Evolutionary conservation across 2,888 invertebrate species (phyloP).

Genomic region (Pyrgus malvae): DNA sequence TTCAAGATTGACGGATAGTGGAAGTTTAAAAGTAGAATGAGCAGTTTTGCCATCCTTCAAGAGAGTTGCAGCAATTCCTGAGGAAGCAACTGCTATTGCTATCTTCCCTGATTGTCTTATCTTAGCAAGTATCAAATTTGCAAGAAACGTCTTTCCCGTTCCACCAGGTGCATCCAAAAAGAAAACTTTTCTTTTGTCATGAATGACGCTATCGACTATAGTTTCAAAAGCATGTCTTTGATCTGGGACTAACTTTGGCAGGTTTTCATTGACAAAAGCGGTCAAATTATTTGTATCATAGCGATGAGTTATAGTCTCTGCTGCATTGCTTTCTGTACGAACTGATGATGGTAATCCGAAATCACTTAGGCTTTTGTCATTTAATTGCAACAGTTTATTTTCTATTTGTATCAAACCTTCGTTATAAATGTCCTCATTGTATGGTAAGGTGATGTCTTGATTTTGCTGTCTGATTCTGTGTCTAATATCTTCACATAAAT

Average conservation of each 20-base stretch:
- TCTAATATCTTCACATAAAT: slow-evolving; percentile 29
- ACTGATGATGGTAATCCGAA: slow-evolving; percentile 34
- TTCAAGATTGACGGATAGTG: slow-evolving; percentile 20
- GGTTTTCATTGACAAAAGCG: slow-evolving; percentile 24
- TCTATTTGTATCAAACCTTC: slow-evolving; percentile 27
- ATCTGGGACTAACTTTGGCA: slow-evolving; percentile 32
- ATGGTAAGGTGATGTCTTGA: slow-evolving; percentile 9
- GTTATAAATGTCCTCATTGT: slow-evolving; percentile 14
- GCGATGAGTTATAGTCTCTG: slow-evolving; percentile 25
- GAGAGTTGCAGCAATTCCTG: slow-evolving; percentile 8
- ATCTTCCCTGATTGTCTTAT: slow-evolving; percentile 26
- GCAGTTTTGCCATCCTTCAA: slow-evolving; percentile 3
- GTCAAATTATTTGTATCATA: slow-evolving; percentile 32
- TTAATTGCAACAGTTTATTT: slow-evolving; percentile 32
- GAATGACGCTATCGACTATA: slow-evolving; percentile 28
- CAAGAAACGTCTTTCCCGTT: slow-evolving; percentile 31
- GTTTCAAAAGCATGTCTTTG: slow-evolving; percentile 32
- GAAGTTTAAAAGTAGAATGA: slow-evolving; percentile 3
- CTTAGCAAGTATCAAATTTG: slow-evolving; percentile 30
- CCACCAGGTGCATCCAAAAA: slow-evolving; percentile 34
- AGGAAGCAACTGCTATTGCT: slow-evolving; percentile 20
- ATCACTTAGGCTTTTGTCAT: slow-evolving; percentile 33
- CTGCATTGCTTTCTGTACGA: slow-evolving; percentile 30
- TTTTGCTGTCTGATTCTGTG: slow-evolving; percentile 17
- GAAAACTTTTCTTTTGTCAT: slow-evolving; percentile 11